These are phyloP conservation scores for Passerculus sandwichensis DNA, from an alignment of 2,797 vertebrate genomes.

Conservation along the genomic window DNA sequence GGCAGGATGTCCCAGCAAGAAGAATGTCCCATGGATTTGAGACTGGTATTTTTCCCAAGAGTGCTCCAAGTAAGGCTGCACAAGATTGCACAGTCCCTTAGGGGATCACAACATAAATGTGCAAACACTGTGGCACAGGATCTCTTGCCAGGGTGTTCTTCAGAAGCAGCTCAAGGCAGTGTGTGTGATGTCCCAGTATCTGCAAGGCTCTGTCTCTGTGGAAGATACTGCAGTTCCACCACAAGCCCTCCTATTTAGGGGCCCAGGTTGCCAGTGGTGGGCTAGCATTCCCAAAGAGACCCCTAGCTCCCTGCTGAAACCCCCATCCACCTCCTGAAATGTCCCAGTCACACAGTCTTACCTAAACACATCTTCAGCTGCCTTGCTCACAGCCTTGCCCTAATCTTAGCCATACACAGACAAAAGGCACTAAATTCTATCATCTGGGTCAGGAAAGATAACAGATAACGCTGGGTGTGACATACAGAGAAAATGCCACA, in stretches of 20 bases:
- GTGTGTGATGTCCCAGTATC: no score
- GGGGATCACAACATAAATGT: background rate
- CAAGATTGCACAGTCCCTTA: background rate
- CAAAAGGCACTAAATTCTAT: conserved; percentile 27
- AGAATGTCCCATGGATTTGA: background rate
- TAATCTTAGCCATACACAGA: conserved; percentile 8
- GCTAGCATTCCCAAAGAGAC: background rate
- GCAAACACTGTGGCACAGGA: background rate
- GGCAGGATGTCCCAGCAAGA: background rate
- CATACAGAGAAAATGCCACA: background rate
- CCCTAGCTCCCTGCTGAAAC: background rate
- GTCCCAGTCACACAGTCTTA: background rate
- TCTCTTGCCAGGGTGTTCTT: background rate
- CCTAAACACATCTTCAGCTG: background rate
- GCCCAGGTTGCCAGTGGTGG: background rate
- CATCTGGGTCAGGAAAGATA: background rate
- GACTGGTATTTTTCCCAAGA: background rate
- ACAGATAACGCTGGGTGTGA: background rate
- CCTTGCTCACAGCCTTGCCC: background rate
- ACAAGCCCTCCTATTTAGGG: background rate
- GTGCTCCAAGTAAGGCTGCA: background rate
- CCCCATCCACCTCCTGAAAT: background rate
- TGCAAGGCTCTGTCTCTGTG: background rate
- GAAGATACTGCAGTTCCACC: background rate
- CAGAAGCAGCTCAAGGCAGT: background rate